phyloP scores from a whole-genome alignment of 2,113 vertebrate genomes.

The Chionis minor region DNA sequence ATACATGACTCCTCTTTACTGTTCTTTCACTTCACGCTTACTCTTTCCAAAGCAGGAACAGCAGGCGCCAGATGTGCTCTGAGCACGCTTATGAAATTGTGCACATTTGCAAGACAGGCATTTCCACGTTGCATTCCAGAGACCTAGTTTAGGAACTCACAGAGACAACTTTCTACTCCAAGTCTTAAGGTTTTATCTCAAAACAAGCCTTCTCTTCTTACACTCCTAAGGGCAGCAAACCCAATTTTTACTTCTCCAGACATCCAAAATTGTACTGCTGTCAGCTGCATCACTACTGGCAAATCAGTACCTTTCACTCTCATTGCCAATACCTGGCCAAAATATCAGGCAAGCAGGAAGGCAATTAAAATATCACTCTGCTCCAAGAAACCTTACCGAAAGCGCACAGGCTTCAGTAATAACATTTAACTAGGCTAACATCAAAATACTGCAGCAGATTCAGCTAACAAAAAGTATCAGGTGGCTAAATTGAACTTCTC shows the following conservation, averaged over 20 bases:
- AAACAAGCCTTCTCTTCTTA: neutral
- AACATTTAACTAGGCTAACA: neutral
- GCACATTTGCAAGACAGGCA: neutral
- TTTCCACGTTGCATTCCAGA: neutral
- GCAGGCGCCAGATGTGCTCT: neutral
- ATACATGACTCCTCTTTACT: neutral
- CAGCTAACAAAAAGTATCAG: neutral
- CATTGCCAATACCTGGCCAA: neutral
- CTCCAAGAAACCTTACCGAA: neutral
- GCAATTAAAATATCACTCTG: conserved; percentile 29
- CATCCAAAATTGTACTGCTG: neutral
- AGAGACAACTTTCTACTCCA: neutral
- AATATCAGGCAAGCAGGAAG: conserved; percentile 3
- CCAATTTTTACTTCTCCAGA: neutral
- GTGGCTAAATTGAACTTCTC: neutral
- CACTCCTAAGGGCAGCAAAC: neutral
- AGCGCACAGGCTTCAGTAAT: neutral
- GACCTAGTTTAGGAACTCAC: neutral
- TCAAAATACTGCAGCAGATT: neutral
- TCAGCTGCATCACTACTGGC: neutral
- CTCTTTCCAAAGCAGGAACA: fast-evolving
- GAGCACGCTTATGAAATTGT: neutral
- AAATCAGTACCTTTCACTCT: neutral
- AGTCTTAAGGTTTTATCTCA: neutral
- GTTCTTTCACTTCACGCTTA: neutral